Base-by-base conservation (phyloP, 2,888 invertebrate species). In the Netelia inedita region DNA sequence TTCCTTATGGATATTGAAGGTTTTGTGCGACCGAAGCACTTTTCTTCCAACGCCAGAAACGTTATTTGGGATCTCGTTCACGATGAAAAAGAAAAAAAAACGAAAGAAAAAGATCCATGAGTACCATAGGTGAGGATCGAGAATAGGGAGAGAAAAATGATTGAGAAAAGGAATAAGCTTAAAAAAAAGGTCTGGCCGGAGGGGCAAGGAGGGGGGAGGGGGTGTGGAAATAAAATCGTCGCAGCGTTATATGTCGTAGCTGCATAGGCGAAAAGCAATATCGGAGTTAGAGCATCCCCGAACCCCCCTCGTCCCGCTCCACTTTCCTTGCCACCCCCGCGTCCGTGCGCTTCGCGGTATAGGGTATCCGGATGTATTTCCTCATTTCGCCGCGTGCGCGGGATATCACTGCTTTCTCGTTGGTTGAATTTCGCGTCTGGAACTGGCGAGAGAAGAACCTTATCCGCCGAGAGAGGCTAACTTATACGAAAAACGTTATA, bases 211-310 rank as follows among this genome's bases (percentile, higher is more conserved):
- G 28, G 19, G 35, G 35, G 43, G 21, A 41, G 16, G 53, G 59
- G 63, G 66, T 43, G 55, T 14, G 43, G 1, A 43, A 69, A 76
- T 65, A 53, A 66, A 68, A 23, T 19, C 65, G n/a, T 23, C 28
- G 50, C 16, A 43, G 66, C 63, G 81, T 81, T 73, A 74, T 78
- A 78, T 41, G 78, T 21, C 68, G 79, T 72, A 69, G 74, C 74
- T 76, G 78, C 84, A 79, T 82, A 85, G 81, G 74, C 81, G 84
- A 73, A 79, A 85, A 82, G 84, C 84, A 85, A 85, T 85, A 85
- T 85, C 84, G 69, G 72, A 71, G 63, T 72, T 72, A 79, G 63
- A 71, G 79, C 79, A 55, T 21, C 66, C 65, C 65, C 78, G n/a
- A 16, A 5, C 19, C 16, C 59, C 50, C 53, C 28, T 35, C 53